Evolutionary conservation across 2,113 vertebrate species (phyloP), one percentile per base, ranked within the genome.

Genomic region (Caretta caretta): DNA sequence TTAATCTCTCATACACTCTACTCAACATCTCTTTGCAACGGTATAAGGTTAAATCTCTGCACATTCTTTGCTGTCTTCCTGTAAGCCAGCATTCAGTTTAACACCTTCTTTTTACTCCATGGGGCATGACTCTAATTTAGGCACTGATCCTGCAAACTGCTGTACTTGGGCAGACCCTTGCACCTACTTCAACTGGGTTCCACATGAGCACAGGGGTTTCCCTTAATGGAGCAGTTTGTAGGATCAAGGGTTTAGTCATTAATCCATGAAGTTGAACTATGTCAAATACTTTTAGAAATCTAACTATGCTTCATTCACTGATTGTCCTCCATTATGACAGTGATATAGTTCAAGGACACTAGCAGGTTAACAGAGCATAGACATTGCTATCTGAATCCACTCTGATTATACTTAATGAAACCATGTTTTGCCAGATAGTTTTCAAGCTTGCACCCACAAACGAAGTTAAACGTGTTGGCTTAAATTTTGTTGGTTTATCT

Each of bases 401-500:
- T 5, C 59, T n/a, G 42, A 16, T 0, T 38, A 13, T 20, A 7
- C 5, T 17, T 54, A 57, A n/a, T 2, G 1, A 85, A 75, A 11
- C 62, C 6, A 10, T 0, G 1, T 1, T 14, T 79, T 82, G 35
- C 24, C 7, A 89, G 16, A 8, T 2, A 50, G 90, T 24, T 84
- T 48, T 82, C 17, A 72, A 72, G 83, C 48, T 24, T 82, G 81
- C 86, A 86, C 42, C 25, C 83, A 54, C 42, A 13, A 3, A 0
- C 84, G 54, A 46, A 94, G 42, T 6, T 38, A 76, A 46, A 54
- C 48, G 59, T 82, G 92, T 89, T 80, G 84, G 80, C 51, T 94
- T 83, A 78, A 69, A 76, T n/a, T 90, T 87, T 69, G 87, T 89
- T 90, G 80, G 14, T 85, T 93, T 90, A 81, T 24, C 90, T 93